These are phyloP conservation scores for Plodia interpunctella DNA, from an alignment of 1,140 invertebrate genomes.

Conservation along the genomic window DNA sequence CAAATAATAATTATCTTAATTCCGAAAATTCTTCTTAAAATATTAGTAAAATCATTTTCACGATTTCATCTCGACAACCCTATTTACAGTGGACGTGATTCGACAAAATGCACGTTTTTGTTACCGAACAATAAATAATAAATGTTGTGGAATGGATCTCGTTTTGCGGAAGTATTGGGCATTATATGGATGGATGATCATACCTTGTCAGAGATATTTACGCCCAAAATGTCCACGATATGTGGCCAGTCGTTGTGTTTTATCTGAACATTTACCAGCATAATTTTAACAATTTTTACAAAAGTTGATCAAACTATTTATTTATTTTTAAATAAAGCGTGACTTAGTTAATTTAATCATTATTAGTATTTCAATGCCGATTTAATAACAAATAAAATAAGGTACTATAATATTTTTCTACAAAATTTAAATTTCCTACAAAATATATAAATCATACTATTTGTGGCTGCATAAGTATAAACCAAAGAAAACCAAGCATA, in stretches of 20 bases:
- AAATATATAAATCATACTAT: not conserved
- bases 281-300: not conserved
- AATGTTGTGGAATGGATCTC: constrained; percentile 29
- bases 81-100: constrained; percentile 34
- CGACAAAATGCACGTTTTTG: constrained; percentile 33
- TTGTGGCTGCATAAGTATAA: not conserved
- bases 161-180: constrained; percentile 31
- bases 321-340: too few species aligned
- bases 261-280: not conserved
- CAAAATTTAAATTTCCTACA: not conserved
- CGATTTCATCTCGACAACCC: constrained; percentile 20
- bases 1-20: too few species aligned
- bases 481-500: not conserved
- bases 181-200: constrained; percentile 32
- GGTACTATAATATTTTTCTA: not conserved
- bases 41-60: not conserved
- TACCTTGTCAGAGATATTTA: constrained; percentile 32
- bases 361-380: too few species aligned
- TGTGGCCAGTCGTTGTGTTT: not conserved
- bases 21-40: too few species aligned
- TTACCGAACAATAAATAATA: constrained; percentile 33
- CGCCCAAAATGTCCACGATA: constrained; percentile 9
- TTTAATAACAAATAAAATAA: too few species aligned
- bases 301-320: too few species aligned
- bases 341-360: too few species aligned